A percentile compares a stretch with the other conserved stretches of the same genome.
Conservation (phyloP, 2,888 invertebrate species). For the Calliopum simillimum region DNA sequence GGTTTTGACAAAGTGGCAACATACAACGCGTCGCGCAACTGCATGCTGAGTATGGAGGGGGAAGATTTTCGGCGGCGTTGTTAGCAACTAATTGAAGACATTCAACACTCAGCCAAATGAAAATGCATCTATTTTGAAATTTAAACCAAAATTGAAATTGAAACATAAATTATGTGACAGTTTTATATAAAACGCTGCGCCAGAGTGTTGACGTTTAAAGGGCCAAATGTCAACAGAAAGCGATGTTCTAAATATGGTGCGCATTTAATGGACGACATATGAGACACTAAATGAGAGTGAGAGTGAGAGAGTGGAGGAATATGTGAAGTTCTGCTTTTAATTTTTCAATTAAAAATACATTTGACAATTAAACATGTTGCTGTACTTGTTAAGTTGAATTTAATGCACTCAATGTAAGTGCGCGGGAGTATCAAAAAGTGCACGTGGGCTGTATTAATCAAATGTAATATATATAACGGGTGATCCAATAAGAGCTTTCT, state of each 20-base stretch:
- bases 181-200: slow-evolving; percentile 8
- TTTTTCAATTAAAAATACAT: slow-evolving; percentile 41
- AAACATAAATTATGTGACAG: slow-evolving; percentile 32
- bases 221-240: slow-evolving; percentile 28
- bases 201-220: slow-evolving; percentile 24
- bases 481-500: too few relatives aligned
- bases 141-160: slow-evolving; percentile 23
- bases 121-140: slow-evolving; percentile 21
- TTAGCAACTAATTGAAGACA: slow-evolving; percentile 29
- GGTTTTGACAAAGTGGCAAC: neutral
- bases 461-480: too few relatives aligned
- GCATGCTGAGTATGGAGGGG: neutral
- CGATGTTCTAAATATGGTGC: slow-evolving; percentile 19
- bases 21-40: neutral
- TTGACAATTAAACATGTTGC: slow-evolving; percentile 33
- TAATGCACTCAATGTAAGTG: neutral
- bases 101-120: slow-evolving; percentile 17
- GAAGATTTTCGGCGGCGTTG: slow-evolving; percentile 12
- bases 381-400: neutral
- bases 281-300: neutral
- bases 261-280: neutral
- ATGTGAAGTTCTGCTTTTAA: slow-evolving; percentile 7
- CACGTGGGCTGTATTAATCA: too few relatives aligned
- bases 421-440: neutral
- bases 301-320: neutral